Percentiles rank a stretch among this genome's conserved stretches.
phyloP scores from a whole-genome alignment of 2,113 vertebrate genomes.

The Diadophis punctatus region DNA sequence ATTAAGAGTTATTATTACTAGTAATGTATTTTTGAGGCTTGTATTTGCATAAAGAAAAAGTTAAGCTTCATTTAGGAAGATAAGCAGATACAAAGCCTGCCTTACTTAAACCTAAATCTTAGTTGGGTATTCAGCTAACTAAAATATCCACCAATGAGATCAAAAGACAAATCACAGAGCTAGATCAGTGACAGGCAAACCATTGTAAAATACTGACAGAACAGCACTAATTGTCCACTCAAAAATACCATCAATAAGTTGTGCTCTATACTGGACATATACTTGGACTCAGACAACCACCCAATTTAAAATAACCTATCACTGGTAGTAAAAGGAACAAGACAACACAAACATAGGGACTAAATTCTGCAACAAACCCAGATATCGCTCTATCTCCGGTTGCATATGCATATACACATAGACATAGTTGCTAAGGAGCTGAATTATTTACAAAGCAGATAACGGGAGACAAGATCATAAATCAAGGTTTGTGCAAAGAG shows the following conservation, averaged over 20 bases:
- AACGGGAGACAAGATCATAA: not conserved
- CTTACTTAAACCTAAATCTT: not conserved
- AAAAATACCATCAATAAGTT: not conserved
- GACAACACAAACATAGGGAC: not conserved
- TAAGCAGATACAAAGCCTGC: not conserved
- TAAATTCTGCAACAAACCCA: not conserved
- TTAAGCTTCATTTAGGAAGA: not conserved
- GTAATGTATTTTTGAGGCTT: not conserved
- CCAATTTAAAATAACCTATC: not conserved
- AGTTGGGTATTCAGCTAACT: not conserved
- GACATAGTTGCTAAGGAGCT: not conserved
- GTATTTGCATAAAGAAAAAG: not conserved
- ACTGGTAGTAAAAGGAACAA: not conserved
- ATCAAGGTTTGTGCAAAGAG: not conserved
- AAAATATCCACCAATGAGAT: not conserved
- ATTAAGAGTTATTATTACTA: not conserved
- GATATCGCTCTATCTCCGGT: not conserved
- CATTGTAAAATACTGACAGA: not conserved
- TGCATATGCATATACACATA: too few species aligned
- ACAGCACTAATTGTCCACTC: not conserved
- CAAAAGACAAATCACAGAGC: not conserved
- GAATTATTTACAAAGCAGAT: not conserved
- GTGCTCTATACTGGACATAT: not conserved
- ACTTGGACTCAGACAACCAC: not conserved
- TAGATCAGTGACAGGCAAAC: not conserved